A percentile compares a stretch with the other conserved stretches of the same genome.
These are phyloP conservation scores for Helicoverpa armigera DNA, from an alignment of 1,140 invertebrate species.

Conservation along the genomic window DNA sequence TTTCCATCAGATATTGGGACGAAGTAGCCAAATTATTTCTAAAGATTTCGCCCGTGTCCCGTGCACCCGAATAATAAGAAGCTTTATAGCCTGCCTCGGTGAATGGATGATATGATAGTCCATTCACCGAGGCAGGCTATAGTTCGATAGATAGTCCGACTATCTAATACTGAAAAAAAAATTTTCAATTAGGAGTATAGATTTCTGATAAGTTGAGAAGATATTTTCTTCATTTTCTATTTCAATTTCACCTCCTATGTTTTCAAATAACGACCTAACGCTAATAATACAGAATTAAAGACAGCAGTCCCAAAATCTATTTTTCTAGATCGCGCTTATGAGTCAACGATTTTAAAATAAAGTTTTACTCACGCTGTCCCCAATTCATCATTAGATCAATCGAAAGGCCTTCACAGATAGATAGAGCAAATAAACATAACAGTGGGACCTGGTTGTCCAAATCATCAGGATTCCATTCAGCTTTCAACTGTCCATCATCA, in stretches of 20 bases:
- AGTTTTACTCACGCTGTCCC: conserved; percentile 10
- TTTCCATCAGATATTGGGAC: no score
- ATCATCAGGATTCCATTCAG: no score
- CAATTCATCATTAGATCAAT: background rate
- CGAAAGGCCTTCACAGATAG: no score
- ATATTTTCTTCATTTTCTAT: background rate
- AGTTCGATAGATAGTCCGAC: no score
- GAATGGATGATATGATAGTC: no score
- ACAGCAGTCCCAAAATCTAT: conserved; percentile 25
- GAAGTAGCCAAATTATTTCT: no score
- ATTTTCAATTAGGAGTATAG: background rate
- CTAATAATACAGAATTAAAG: conserved; percentile 27
- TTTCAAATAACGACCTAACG: background rate
- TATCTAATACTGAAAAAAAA: background rate
- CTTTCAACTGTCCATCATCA: no score
- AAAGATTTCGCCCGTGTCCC: no score
- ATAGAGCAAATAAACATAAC: background rate
- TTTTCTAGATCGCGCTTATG: conserved; percentile 28
- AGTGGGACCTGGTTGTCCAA: background rate
- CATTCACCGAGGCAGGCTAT: no score
- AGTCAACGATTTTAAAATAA: conserved; percentile 27
- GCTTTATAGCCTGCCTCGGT: no score
- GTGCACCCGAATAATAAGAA: no score
- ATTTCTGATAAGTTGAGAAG: background rate
- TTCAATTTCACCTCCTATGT: background rate